Base-by-base conservation (phyloP, 2,888 invertebrate species). In the Sminthurides aquaticus region DNA sequence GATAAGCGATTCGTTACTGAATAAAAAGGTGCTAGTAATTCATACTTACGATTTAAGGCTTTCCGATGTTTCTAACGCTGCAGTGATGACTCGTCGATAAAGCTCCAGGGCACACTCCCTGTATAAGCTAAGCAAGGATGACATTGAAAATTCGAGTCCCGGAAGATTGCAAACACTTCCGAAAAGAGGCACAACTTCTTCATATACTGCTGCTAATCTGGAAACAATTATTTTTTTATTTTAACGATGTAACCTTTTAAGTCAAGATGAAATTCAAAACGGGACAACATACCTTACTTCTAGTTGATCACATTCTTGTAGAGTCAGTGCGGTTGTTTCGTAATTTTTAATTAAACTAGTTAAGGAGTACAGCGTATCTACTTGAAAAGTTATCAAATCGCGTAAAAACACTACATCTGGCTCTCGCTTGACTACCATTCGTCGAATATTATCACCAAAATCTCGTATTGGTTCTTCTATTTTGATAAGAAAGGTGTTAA, bases 331-430 rank as follows among this genome's bases (percentile, higher is more conserved):
- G 29, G 82, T 82, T 3, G 83, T 80, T 0, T 86, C 83, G 75
- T 86, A 87, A 0, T 85, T 80, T 61, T 87, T 85, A n/a, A 89
- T 74, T 65, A 91, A 86, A 71, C 86, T 79, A 75, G 83, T 82
- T 57, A 91, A 75, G 0, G 88, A 88, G 75, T 85, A 83, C 0
- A 86, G 82, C 18, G 85, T 85, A 76, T 91, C 91, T 63, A 88
- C 76, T 48, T 88, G 77, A 74, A 87, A 87, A 49, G 86, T 76
- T 0, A 87, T 81, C 34, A 89, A 77, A 76, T 90, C 90, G 69
- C 83, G 82, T n/a, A 88, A 75, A 18, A 76, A 75, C 5, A 56
- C 55, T 27, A 56, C 20, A 43, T 67, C 62, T 65, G 67, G 67
- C 5, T 65, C 52, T 11, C 62, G 34, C 2, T 58, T 48, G 18